Evolutionary conservation across 2,888 invertebrate species (phyloP), one percentile per base, ranked within the genome.

Genomic region (Aethes cnicana): DNA sequence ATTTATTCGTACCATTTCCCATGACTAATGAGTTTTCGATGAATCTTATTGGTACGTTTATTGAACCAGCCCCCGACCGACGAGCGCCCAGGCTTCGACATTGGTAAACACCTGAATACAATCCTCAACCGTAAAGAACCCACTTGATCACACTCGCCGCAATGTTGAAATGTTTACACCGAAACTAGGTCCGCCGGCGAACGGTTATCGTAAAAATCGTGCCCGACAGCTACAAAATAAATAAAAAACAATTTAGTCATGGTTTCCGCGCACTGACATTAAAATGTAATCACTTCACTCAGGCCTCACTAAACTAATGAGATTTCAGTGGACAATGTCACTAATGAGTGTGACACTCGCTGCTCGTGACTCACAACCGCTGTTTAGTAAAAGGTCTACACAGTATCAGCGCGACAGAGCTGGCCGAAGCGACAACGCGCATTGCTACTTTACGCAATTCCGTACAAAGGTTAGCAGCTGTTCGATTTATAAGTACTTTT

Each of bases 261-360:
- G 68, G 73, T 68, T 74, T 72, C 63, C 65, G 64, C 66, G 67
- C 69, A 70, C 64, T 60, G 65, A 77, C 79, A 79, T 81, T 81
- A 81, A 81, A 84, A 84, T 79, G 79, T 86, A 85, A 84, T 85
- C 84, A 84, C 81, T 85, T 83, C 81, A 81, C 81, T 81, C 71
- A 75, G 81, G 83, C 84, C 84, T 83, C 84, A 84, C 81, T 72
- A 76, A 73, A 82, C 80, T 84, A 88, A 88, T 85, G 84, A 84
- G 84, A 85, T 86, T 85, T 85, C 74, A 82, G 79, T 71, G 72
- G 77, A 81, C 84, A 77, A 74, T 70, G 77, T 81, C 65, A 75
- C 75, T 85, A 84, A 85, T 77, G 82, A 82, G 77, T 71, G 69
- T 74, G 77, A 80, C 83, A 77, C 74, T 75, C 66, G 69, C 75